Base-by-base conservation (phyloP, 2,797 vertebrate species). In the Apodemus agrarius region DNA sequence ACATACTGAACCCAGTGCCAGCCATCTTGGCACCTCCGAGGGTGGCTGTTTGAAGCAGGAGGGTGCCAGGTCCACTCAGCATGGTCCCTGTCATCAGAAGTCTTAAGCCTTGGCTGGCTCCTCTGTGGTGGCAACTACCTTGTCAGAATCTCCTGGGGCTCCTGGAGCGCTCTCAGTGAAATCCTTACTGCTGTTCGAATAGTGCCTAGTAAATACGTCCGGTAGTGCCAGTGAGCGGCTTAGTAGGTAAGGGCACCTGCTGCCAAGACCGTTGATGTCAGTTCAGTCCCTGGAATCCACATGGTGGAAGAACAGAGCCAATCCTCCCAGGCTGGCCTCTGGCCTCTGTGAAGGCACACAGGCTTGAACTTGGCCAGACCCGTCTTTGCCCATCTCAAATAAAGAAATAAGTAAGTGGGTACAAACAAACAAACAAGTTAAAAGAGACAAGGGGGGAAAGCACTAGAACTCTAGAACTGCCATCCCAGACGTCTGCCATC, bases 181-280 rank as follows among this genome's bases (percentile, higher is more conserved):
- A 93, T 43, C 74, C 74, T 89, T 85, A 63, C 85, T 61, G 82
- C 49, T 74, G 19, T 78, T 79, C 65, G 59, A 89, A 83, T 43
- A 76, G 40, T 91, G 79, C 80, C 31, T 46, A 57, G 40, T 40
- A 95, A 95, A 76, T 43, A 19, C 40, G 49, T 75, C 67, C 74
- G 34, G 8, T 11, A 29, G 67, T 11, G 49, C 22, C 85, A 40
- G 67, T 6, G n/a, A 74, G 67, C 29, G 22, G 67, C 65, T 72
- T 24, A 37, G 49, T 29, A 34, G 24, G 8, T 37, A 37, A 72
- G 34, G 65, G 21, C 8, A n/a, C 65, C 34, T 72, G 65, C 49
- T 52, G 43, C 40, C 61, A 21, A 40, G 59, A 31, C 40, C 3
- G 19, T 63, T 24, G 26, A 19, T 26, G n/a, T 43, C 37, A 29